Evolutionary conservation across 2,113 vertebrate species (phyloP).

Genomic region (Thermophis baileyi): DNA sequence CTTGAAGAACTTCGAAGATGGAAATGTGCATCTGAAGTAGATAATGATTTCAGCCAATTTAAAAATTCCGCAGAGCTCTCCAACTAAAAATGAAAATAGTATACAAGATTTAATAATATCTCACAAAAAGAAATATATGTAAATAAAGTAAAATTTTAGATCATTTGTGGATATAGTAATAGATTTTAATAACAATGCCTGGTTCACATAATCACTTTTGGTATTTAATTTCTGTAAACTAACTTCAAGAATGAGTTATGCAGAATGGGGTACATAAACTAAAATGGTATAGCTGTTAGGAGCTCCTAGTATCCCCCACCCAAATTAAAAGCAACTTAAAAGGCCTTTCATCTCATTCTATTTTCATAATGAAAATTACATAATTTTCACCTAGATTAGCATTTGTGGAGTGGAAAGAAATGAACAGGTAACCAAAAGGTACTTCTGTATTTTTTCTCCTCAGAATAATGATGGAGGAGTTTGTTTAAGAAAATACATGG

Average conservation of each 20-base stretch:
- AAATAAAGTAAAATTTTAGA: constrained; percentile 7
- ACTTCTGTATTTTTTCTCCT: background rate
- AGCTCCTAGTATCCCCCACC: background rate
- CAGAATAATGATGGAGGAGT: background rate
- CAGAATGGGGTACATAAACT: background rate
- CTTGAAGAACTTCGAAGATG: constrained; percentile 63
- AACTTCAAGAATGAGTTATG: background rate
- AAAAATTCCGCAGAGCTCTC: constrained; percentile 37
- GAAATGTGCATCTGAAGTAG: constrained; percentile 47
- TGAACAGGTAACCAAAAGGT: background rate
- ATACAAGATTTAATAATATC: constrained; percentile 10
- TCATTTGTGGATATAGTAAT: background rate
- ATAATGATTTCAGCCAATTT: constrained; percentile 46
- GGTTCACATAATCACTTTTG: background rate
- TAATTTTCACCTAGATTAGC: background rate
- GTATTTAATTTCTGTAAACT: background rate
- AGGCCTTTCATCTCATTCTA: background rate
- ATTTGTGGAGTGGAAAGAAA: background rate
- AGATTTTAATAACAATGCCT: background rate
- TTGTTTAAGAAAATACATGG: background rate
- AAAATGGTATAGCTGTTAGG: background rate
- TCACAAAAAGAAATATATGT: constrained; percentile 11
- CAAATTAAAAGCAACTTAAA: background rate
- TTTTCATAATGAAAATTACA: background rate
- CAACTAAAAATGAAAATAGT: constrained; percentile 15